Conservation (phyloP, 2,113 vertebrate species). For the Epinephelus lanceolatus region DNA sequence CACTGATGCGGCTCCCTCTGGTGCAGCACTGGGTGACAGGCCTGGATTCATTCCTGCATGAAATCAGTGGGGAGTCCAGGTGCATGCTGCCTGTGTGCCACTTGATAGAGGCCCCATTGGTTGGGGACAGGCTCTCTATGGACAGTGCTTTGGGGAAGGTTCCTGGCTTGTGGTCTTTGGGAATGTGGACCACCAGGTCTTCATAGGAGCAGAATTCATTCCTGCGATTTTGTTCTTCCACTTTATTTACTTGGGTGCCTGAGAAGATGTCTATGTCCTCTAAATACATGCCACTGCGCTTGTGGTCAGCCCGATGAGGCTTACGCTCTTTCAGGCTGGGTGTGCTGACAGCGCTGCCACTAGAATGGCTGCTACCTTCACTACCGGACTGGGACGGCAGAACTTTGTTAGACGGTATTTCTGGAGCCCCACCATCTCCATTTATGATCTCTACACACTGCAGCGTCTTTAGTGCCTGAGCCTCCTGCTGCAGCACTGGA, state of each 20-base stretch:
- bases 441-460: constrained; percentile 88
- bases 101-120: constrained; percentile 83
- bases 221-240: constrained; percentile 85
- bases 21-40: constrained; percentile 87
- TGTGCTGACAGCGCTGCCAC: constrained; percentile 87
- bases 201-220: constrained; percentile 95
- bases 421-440: constrained; percentile 77
- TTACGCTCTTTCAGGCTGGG: constrained; percentile 89
- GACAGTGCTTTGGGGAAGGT: constrained; percentile 98
- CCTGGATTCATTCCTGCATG: constrained; percentile 80
- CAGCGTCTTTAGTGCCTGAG: constrained; percentile 87
- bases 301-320: constrained; percentile 87
- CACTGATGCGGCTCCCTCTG: constrained; percentile 89
- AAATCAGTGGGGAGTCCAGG: constrained; percentile 80
- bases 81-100: constrained; percentile 90
- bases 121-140: constrained; percentile 94
- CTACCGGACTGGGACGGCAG: constrained; percentile 83
- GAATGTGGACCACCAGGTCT: constrained; percentile 93
- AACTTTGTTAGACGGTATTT: constrained; percentile 47
- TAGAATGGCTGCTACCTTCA: constrained; percentile 89
- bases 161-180: constrained; percentile 97
- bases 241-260: constrained; percentile 79
- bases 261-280: constrained; percentile 92
- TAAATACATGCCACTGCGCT: constrained; percentile 94
- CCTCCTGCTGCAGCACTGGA: constrained; percentile 89